Conservation (phyloP, 2,797 vertebrate species). For the Pangasius djambal region DNA sequence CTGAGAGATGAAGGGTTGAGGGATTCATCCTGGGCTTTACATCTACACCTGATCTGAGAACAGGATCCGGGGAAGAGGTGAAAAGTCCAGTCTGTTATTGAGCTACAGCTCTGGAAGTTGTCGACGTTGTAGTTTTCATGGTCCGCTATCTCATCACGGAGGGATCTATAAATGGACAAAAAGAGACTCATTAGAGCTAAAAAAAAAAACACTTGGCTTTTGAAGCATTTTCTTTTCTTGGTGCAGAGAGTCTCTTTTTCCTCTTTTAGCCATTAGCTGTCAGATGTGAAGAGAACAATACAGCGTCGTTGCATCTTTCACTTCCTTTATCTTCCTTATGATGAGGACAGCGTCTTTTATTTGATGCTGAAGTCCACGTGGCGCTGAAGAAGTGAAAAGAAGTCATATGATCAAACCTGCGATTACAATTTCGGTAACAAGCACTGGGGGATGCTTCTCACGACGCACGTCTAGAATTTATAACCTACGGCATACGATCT, state of each 20-base stretch:
- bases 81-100: too few species aligned
- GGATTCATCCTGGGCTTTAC: background rate
- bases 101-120: too few species aligned
- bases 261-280: background rate
- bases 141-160: too few species aligned
- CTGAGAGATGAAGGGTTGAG: background rate
- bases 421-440: background rate
- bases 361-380: background rate
- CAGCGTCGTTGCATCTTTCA: background rate
- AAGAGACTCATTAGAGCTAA: too few species aligned
- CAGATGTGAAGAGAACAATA: background rate
- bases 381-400: background rate
- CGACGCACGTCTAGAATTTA: background rate
- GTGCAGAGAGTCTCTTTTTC: too few species aligned
- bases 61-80: too few species aligned
- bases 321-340: slow-evolving; percentile 8
- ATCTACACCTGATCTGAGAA: too few species aligned
- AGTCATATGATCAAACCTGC: background rate
- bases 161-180: too few species aligned
- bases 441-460: background rate
- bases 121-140: too few species aligned
- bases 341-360: background rate
- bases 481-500: background rate
- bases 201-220: too few species aligned
- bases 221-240: too few species aligned